Base-by-base conservation (phyloP, 2,113 vertebrate genomes). In the Eurypyga helias region DNA sequence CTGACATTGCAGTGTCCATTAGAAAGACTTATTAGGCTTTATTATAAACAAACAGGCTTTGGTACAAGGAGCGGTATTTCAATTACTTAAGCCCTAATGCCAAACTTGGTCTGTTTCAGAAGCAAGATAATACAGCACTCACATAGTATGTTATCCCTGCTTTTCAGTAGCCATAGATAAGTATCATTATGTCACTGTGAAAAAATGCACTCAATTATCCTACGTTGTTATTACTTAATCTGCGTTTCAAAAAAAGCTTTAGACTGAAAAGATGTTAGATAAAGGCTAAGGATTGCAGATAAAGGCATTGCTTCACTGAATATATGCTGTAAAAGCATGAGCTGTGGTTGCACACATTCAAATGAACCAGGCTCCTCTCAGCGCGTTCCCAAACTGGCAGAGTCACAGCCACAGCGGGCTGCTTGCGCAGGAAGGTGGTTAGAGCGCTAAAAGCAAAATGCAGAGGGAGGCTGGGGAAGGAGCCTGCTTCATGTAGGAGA, bases 161-260 rank as follows among this genome's bases (percentile, higher is more conserved):
- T 91, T 94, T 95, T 83, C 96, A 94, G 94, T 94, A 97, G 97
- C 96, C 96, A 80, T 65, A 91, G 94, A 97, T 96, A 92, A 96
- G 95, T 67, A 97, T 98, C 96, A 76, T 90, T 97, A 96, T 97
- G 96, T 98, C 97, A 98, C 95, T 19, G 80, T 92, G 94, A 91
- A 98, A 98, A 98, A 98, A 98, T 97, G 97, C 64, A 60, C 95
- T 91, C 80, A 88, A 96, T 98, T 98, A 98, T 97, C 93, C 89
- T 86, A 65, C 75, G 66, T 88, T 95, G 92, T 96, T 97, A 97
- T 98, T 98, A 96, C 97, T 97, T 98, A 97, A 98, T 97, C 97
- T 97, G 96, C 81, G 94, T 97, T 98, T 97, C 91, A 93, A 87
- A 88, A 91, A 96, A 90, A 96, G 95, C 94, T 94, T 96, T 73